Evolutionary conservation across 1,140 invertebrate genomes (phyloP).

Genomic region (Pachyrhynchus sulphureomaculatus): DNA sequence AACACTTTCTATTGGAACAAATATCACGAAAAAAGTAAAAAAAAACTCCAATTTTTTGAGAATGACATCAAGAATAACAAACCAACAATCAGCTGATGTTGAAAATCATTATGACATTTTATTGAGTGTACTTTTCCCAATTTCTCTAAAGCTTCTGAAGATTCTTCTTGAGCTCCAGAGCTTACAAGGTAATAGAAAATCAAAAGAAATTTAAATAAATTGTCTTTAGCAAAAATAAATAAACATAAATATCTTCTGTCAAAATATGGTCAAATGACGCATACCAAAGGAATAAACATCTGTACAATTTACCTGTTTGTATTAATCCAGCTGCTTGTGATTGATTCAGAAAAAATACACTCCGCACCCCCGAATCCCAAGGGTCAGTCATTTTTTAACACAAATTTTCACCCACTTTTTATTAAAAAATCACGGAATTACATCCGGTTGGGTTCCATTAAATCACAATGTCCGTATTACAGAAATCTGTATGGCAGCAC

Average conservation of each 20-base stretch:
- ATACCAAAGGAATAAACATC: slow-evolving; percentile 1
- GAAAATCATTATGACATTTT: too few relatives aligned
- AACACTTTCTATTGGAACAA: too few relatives aligned
- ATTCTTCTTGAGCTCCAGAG: too few relatives aligned
- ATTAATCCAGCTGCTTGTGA: slow-evolving; percentile 30
- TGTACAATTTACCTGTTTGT: slow-evolving; percentile 37
- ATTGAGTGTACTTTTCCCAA: too few relatives aligned
- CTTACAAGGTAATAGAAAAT: too few relatives aligned
- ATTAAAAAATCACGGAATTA: slow-evolving; percentile 8
- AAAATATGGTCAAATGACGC: slow-evolving; percentile 9
- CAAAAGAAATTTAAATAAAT: too few relatives aligned
- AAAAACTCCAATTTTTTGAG: too few relatives aligned
- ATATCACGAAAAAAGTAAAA: too few relatives aligned
- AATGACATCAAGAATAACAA: too few relatives aligned
- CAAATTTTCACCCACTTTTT: slow-evolving; percentile 32
- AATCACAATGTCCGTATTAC: not conserved
- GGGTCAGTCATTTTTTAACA: slow-evolving; percentile 38
- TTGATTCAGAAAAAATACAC: slow-evolving; percentile 30
- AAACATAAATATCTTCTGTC: not conserved
- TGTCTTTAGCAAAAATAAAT: not conserved
- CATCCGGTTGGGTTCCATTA: slow-evolving; percentile 3
- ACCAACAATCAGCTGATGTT: too few relatives aligned
- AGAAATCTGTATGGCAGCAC: not conserved
- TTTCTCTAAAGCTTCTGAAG: too few relatives aligned
- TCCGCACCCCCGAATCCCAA: slow-evolving; percentile 35